Percentiles rank a stretch among this genome's conserved stretches.
These are phyloP conservation scores for Pseudochirops cupreus DNA, from an alignment of 2,797 vertebrate species.

Conservation along the genomic window DNA sequence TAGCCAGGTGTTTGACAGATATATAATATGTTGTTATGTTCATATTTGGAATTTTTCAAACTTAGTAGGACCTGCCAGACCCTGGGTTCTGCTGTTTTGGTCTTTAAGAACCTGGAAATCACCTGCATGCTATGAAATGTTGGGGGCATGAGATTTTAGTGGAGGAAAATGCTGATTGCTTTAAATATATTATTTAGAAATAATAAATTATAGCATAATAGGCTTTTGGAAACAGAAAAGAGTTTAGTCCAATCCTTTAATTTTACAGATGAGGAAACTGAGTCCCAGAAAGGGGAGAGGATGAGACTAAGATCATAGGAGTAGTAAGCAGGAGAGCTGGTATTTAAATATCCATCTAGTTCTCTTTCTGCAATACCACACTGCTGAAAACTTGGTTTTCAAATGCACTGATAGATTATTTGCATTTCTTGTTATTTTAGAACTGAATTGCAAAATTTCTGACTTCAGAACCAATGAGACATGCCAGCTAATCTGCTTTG, in stretches of 20 bases:
- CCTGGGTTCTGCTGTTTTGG: neutral
- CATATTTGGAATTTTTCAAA: neutral
- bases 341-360: neutral
- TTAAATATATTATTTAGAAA: neutral
- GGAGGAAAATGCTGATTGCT: neutral
- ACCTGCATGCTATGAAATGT: neutral
- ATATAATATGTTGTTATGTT: neutral
- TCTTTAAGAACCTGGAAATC: neutral
- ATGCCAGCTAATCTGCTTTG: slow-evolving; percentile 68
- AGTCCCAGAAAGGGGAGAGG: neutral
- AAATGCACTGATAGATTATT: neutral
- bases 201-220: neutral
- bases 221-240: neutral
- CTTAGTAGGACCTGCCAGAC: neutral
- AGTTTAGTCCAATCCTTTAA: neutral
- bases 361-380: neutral
- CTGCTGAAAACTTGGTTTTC: neutral
- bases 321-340: neutral
- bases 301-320: neutral
- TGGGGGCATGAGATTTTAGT: neutral
- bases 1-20: neutral
- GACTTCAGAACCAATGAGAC: slow-evolving; percentile 21
- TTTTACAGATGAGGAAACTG: neutral
- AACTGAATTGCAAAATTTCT: slow-evolving; percentile 55
- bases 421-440: slow-evolving; percentile 19